A percentile compares a stretch with the other conserved stretches of the same genome.
These are phyloP conservation scores for Plagodis pulveraria DNA, from an alignment of 2,888 invertebrate genomes.

Conservation along the genomic window DNA sequence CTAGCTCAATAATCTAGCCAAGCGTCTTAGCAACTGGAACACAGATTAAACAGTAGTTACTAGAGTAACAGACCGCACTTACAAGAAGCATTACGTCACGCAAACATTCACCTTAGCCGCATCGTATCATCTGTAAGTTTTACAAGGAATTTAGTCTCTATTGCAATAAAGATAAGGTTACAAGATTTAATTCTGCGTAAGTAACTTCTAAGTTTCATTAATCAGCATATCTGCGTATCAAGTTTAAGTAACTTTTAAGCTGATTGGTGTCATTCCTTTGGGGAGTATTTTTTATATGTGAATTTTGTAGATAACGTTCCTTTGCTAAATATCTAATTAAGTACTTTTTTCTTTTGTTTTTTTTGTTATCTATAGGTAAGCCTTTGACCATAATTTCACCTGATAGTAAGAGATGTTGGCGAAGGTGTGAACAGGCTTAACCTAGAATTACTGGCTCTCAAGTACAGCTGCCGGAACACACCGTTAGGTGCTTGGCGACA, in stretches of 20 bases:
- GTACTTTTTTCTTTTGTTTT: too few relatives aligned
- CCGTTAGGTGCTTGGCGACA: too few relatives aligned
- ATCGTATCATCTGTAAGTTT: slow-evolving; percentile 29
- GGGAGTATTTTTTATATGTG: too few relatives aligned
- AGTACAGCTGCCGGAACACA: too few relatives aligned
- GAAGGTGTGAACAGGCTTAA: too few relatives aligned
- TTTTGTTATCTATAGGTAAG: too few relatives aligned
- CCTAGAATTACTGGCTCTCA: too few relatives aligned
- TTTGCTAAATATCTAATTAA: too few relatives aligned
- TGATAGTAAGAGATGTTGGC: too few relatives aligned
- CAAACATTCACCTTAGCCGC: slow-evolving; percentile 45
- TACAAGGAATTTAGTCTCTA: slow-evolving; percentile 26
- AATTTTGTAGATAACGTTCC: too few relatives aligned
- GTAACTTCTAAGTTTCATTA: slow-evolving; percentile 11
- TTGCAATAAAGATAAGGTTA: slow-evolving; percentile 1
- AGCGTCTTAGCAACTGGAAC: slow-evolving; percentile 9
- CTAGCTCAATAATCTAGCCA: slow-evolving; percentile 3
- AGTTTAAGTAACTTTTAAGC: not conserved
- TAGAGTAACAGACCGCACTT: slow-evolving; percentile 36
- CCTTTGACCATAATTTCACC: too few relatives aligned
- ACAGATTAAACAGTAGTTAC: not conserved
- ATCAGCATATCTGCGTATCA: slow-evolving; percentile 4
- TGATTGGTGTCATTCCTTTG: too few relatives aligned
- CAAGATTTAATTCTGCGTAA: not conserved
- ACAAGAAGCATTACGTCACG: slow-evolving; percentile 55